Conservation (phyloP, 2,113 vertebrate species). For the Coregonus clupeaformis region DNA sequence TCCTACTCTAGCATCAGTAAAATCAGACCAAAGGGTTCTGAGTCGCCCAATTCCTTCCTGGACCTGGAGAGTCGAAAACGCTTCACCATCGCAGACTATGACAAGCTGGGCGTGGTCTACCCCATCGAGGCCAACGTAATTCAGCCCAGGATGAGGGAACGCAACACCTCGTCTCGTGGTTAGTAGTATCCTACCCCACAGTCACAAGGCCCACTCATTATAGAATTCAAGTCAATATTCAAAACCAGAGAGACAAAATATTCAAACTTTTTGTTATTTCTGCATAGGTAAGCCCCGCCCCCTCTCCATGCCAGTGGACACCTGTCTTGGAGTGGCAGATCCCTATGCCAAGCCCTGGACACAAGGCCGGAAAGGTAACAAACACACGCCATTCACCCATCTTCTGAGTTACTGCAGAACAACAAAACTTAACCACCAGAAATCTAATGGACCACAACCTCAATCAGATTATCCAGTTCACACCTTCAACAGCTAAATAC, state of each 20-base stretch:
- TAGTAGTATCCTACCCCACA: conserved; percentile 38
- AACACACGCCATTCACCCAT: background rate
- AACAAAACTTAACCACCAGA: background rate
- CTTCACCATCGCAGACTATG: conserved; percentile 80
- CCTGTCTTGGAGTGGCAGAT: conserved; percentile 80
- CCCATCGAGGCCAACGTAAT: conserved; percentile 77
- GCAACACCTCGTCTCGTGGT: conserved; percentile 80
- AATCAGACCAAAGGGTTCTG: conserved; percentile 78
- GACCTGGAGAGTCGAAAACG: conserved; percentile 85
- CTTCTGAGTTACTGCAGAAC: too few relatives aligned
- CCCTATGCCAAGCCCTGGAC: conserved; percentile 82
- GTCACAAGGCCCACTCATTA: background rate
- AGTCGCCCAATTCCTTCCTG: conserved; percentile 92
- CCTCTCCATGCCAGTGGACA: conserved; percentile 91
- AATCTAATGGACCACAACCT: background rate
- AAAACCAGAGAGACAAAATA: background rate
- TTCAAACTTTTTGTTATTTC: background rate
- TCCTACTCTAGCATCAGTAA: conserved; percentile 75
- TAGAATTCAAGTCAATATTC: background rate
- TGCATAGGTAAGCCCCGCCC: conserved; percentile 87
- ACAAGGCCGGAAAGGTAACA: conserved; percentile 82
- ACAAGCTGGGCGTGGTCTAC: conserved; percentile 76
- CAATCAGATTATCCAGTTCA: background rate
- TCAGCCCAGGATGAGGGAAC: conserved; percentile 85
- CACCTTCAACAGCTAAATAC: background rate